phyloP scores from a whole-genome alignment of 2,797 vertebrate species.

The Cynodonichthys magdalenae region DNA sequence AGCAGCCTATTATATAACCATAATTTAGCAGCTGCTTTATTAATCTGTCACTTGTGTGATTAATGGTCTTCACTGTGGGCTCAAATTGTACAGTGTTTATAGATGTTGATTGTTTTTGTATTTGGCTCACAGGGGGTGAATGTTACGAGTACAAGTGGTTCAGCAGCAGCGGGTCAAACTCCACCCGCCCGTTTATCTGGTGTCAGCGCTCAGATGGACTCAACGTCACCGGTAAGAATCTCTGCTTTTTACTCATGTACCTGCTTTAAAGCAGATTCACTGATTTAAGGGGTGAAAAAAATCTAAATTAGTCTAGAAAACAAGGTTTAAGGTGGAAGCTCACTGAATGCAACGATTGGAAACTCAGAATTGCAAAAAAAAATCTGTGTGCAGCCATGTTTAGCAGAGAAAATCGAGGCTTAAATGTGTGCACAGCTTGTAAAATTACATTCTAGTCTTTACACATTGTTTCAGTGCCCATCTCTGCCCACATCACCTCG shows the following conservation, averaged over 20 bases:
- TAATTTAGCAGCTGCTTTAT: conserved; percentile 64
- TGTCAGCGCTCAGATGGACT: conserved; percentile 95
- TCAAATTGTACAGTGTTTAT: conserved; percentile 4
- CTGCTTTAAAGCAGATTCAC: background rate
- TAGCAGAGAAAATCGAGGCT: too few relatives aligned
- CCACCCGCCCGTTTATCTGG: conserved; percentile 84
- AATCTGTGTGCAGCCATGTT: too few relatives aligned
- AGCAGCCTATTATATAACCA: conserved; percentile 44
- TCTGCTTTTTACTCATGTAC: background rate
- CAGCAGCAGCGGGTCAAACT: conserved; percentile 82
- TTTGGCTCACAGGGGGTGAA: conserved; percentile 84
- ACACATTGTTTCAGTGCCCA: too few relatives aligned
- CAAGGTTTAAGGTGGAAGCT: too few relatives aligned
- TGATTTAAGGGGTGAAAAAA: background rate
- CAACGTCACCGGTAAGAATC: conserved; percentile 91
- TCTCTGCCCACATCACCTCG: too few relatives aligned
- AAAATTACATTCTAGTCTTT: too few relatives aligned
- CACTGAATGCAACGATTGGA: too few relatives aligned
- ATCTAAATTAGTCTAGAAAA: too few relatives aligned
- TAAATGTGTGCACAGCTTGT: too few relatives aligned
- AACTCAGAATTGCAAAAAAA: too few relatives aligned
- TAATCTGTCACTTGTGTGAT: conserved; percentile 51
- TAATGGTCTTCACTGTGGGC: conserved; percentile 29
- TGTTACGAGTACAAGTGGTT: conserved; percentile 96
- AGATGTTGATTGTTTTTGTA: conserved; percentile 20